Percentiles rank a stretch among this genome's conserved stretches.
phyloP scores from a whole-genome alignment of 2,888 invertebrate genomes.

The Sicus ferrugineus region DNA sequence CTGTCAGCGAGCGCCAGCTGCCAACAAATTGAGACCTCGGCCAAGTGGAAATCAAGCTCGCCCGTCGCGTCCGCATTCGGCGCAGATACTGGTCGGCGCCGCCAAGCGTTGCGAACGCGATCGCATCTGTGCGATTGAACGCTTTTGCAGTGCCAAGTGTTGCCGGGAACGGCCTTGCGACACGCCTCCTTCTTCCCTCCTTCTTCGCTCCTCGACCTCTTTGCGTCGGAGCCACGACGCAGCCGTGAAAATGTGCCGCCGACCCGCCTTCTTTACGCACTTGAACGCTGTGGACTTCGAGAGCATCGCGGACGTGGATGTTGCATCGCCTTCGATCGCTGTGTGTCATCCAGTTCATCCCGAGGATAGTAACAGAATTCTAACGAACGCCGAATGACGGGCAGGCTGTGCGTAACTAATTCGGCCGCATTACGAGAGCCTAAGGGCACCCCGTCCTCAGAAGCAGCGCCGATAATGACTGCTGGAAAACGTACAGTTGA shows the following conservation, averaged over 20 bases:
- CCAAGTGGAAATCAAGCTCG: no score
- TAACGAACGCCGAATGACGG: slow-evolving; percentile 1
- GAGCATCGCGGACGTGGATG: no score
- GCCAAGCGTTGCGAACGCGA: slow-evolving; percentile 52
- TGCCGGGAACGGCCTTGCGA: neutral
- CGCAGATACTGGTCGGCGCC: neutral
- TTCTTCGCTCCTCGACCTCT: neutral
- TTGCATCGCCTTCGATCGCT: neutral
- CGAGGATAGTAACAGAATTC: neutral
- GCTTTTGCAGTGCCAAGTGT: slow-evolving; percentile 50
- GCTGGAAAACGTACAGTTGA: no score
- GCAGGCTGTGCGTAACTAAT: slow-evolving; percentile 27
- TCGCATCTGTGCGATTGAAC: slow-evolving; percentile 48
- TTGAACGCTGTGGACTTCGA: neutral
- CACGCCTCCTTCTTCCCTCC: neutral
- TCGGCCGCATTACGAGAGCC: slow-evolving; percentile 46
- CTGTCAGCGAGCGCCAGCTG: slow-evolving; percentile 46
- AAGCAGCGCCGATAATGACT: slow-evolving; percentile 44
- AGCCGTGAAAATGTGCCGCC: slow-evolving; percentile 13
- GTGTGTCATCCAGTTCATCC: neutral
- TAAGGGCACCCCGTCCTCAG: slow-evolving; percentile 38
- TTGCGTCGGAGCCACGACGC: no score
- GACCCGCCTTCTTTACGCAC: slow-evolving; percentile 23
- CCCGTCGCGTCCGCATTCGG: no score
- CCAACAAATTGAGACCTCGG: slow-evolving; percentile 52